Evolutionary conservation across 2,797 vertebrate genomes (phyloP).

Genomic region (Carcharodon carcharias): DNA sequence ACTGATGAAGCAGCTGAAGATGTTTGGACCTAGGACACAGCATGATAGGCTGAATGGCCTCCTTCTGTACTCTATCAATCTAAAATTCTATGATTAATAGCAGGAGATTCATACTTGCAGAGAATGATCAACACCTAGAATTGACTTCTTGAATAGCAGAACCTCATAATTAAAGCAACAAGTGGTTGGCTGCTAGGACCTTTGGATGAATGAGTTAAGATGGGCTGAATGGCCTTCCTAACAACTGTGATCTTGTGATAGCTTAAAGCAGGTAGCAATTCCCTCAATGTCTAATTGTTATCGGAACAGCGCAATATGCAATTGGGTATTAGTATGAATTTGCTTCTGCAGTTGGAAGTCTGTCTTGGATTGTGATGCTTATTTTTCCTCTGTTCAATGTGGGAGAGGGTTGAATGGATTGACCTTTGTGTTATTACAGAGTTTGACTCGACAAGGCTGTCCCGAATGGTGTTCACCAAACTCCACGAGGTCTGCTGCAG

Average conservation of each 20-base stretch:
- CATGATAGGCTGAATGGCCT: neutral
- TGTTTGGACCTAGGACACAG: too few relatives aligned
- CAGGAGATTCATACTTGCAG: neutral
- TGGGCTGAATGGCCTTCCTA: neutral
- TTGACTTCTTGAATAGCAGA: too few relatives aligned
- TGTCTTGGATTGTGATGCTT: neutral
- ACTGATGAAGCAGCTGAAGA: too few relatives aligned
- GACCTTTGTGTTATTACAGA: slow-evolving; percentile 56
- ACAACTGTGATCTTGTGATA: neutral
- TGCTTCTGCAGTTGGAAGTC: neutral
- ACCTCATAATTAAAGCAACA: too few relatives aligned
- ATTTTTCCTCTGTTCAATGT: neutral
- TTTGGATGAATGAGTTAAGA: neutral
- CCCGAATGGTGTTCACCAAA: slow-evolving; percentile 78
- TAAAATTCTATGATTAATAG: neutral
- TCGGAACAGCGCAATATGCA: neutral
- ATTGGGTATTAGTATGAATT: too few relatives aligned
- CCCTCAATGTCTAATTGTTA: neutral
- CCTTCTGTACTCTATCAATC: neutral
- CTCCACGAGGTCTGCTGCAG: slow-evolving; percentile 82
- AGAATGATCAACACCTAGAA: neutral
- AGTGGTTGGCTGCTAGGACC: neutral
- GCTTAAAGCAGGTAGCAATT: neutral
- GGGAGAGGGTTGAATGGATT: slow-evolving; percentile 33
- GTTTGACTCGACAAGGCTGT: slow-evolving; percentile 82